Conservation (phyloP, 2,888 invertebrate genomes). For the Yponomeuta malinellus region DNA sequence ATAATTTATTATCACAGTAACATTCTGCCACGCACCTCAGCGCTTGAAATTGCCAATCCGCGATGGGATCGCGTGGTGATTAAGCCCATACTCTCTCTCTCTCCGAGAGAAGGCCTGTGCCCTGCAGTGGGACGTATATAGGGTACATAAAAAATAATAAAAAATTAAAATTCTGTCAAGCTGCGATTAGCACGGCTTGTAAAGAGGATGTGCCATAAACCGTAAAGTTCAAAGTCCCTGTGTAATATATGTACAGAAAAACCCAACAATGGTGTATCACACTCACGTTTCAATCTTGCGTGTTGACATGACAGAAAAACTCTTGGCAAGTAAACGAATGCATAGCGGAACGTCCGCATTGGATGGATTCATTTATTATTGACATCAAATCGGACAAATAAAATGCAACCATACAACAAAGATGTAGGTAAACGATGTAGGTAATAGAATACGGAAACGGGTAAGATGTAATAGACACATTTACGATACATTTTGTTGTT, state of each 20-base stretch:
- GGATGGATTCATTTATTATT: background rate
- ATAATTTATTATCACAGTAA: background rate
- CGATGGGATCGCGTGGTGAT: too few relatives aligned
- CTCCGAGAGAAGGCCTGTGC: too few relatives aligned
- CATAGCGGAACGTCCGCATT: background rate
- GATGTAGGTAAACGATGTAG: background rate
- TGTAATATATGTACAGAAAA: background rate
- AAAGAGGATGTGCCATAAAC: too few relatives aligned
- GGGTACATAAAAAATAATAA: too few relatives aligned
- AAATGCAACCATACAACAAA: background rate
- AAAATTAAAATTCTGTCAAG: too few relatives aligned
- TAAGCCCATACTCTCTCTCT: too few relatives aligned
- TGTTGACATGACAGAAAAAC: background rate
- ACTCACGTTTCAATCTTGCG: background rate
- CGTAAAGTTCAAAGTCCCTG: background rate
- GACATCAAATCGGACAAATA: background rate
- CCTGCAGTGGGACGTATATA: too few relatives aligned
- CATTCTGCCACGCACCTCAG: too few relatives aligned
- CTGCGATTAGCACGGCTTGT: background rate
- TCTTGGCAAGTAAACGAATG: background rate
- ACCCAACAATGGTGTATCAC: background rate
- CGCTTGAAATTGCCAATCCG: too few relatives aligned
- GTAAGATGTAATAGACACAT: background rate
- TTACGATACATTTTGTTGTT: background rate
- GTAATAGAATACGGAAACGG: background rate